phyloP scores from a whole-genome alignment of 1,140 invertebrate species.

The Drosophila burlai region DNA sequence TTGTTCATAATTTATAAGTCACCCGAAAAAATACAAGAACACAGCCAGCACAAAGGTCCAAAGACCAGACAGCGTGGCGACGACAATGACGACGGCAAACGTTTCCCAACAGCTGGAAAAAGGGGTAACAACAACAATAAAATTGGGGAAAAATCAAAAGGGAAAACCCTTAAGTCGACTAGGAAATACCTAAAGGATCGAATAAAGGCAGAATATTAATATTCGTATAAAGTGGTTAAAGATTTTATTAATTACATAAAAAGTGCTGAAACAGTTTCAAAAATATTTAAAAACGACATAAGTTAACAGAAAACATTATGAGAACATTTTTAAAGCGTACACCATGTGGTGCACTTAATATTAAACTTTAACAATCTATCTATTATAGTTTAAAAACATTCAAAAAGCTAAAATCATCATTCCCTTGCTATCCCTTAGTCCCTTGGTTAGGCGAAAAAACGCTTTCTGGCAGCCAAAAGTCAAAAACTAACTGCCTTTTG shows the following conservation, averaged over 20 bases:
- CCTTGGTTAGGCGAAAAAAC: constrained; percentile 14
- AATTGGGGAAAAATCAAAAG: background rate
- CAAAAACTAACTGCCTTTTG: constrained; percentile 80
- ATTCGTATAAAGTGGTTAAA: background rate
- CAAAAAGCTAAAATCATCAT: background rate
- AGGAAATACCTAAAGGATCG: background rate
- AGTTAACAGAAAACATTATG: background rate
- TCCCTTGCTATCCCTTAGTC: background rate
- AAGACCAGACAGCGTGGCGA: constrained; percentile 76
- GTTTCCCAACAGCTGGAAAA: constrained; percentile 48
- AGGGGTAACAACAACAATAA: constrained; percentile 57
- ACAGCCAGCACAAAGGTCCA: constrained; percentile 44
- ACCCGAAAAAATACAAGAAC: constrained; percentile 37
- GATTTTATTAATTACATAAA: background rate
- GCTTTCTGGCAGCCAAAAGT: constrained; percentile 55
- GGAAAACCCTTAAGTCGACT: background rate
- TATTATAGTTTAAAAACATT: background rate
- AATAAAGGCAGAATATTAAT: background rate
- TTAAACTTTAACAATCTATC: too few relatives aligned
- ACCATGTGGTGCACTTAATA: background rate
- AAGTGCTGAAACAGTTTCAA: background rate
- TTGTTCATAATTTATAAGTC: constrained; percentile 79
- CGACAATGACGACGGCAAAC: constrained; percentile 60
- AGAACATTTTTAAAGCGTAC: too few relatives aligned
- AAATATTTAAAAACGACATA: background rate